Base-by-base conservation (phyloP, 2,888 invertebrate species). In the Ethmia dodecea region DNA sequence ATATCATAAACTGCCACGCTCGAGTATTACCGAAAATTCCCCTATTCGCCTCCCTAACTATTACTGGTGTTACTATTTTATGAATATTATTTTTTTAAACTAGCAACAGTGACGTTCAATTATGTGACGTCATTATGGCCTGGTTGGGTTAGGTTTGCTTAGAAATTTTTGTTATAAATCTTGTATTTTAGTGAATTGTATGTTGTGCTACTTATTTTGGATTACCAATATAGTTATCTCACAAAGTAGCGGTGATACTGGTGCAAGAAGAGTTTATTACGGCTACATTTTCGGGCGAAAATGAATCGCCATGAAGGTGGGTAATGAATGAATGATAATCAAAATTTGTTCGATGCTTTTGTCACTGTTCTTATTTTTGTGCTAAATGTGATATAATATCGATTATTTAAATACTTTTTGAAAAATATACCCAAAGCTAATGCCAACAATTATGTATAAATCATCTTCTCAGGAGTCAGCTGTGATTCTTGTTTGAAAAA, bases 401-500 rank as follows among this genome's bases (percentile, higher is more conserved):
- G 10, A 26, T 18, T 24, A 12, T 26, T 15, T 26, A 1, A 12
- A 8, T 6, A 6, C 6, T 26, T 26, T 26, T 11, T 31, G 10
- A 22, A 24, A 12, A 24, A 14, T 35, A 13, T 11, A 14, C 11
- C 9, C 15, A 10, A 29, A 25, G 13, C 11, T n/a, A n/a, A n/a
- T n/a, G n/a, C n/a, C n/a, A n/a, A n/a, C n/a, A n/a, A 14, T 35
- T 31, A 31, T 5, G n/a, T 16, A 16, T 60, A 59, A 57, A 45
- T 75, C 69, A 67, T 64, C 55, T 62, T 88, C 89, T 56, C 78
- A 97, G 99, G 98, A 89, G 98, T 99, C 75, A 98, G 98, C 91
- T 99, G 99, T 92, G 99, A 99, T 93, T 96, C 97, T 73, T 99
- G 99, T 91, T 91, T 97, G 86, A 97, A 96, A 89, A 95, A 95